phyloP scores from a whole-genome alignment of 1,140 invertebrate genomes.

The Geopemphigus sp. region DNA sequence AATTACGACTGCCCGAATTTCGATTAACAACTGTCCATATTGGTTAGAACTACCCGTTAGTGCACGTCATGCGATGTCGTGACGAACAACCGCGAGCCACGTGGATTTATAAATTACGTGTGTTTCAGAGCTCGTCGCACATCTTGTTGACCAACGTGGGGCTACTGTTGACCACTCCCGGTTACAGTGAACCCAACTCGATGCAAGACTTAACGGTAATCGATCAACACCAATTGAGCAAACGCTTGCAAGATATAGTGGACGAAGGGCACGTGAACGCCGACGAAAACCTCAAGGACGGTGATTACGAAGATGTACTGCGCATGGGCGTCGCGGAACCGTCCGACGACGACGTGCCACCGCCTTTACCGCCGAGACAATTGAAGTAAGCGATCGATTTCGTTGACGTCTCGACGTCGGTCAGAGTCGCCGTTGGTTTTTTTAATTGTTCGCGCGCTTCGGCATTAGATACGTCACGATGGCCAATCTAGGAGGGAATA shows the following conservation, averaged over 20 bases:
- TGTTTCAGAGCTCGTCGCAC: constrained; percentile 53
- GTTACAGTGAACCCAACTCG: constrained; percentile 55
- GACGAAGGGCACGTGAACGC: not conserved
- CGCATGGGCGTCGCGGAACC: not conserved
- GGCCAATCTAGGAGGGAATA: constrained; percentile 35
- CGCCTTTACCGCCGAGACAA: constrained; percentile 45
- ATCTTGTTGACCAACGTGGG: constrained; percentile 55
- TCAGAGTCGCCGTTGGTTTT: too few relatives aligned
- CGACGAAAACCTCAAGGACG: constrained; percentile 25
- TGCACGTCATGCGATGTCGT: too few relatives aligned
- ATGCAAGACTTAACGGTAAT: constrained; percentile 52
- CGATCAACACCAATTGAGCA: constrained; percentile 58
- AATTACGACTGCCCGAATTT: too few relatives aligned
- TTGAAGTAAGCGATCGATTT: not conserved
- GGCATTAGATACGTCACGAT: constrained; percentile 10
- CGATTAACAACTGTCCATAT: too few relatives aligned
- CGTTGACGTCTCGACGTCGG: not conserved
- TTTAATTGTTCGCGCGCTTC: too few relatives aligned
- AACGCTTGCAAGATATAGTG: constrained; percentile 42
- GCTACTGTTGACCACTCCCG: constrained; percentile 56
- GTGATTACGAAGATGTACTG: not conserved
- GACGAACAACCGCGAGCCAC: too few relatives aligned
- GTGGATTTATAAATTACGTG: not conserved
- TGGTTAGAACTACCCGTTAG: too few relatives aligned
- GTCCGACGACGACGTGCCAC: constrained; percentile 4